Percentiles rank a stretch among this genome's conserved stretches.
Evolutionary conservation across 2,113 vertebrate species (phyloP).

Genomic region (Vanacampus margaritifer): DNA sequence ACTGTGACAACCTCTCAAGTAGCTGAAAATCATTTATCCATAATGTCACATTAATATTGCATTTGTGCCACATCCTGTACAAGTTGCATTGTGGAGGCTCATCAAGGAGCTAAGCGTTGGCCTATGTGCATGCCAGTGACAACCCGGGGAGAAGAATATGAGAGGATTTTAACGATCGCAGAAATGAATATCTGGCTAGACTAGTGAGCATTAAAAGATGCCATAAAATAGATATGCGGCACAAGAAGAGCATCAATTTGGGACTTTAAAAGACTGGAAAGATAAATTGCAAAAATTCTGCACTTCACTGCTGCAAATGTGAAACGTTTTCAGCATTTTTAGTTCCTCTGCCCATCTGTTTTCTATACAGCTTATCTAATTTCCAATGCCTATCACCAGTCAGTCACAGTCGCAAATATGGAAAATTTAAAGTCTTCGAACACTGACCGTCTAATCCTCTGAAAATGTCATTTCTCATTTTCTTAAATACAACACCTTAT

Average conservation of each 20-base stretch:
- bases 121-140: neutral
- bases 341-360: too few relatives aligned
- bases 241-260: neutral
- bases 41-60: neutral
- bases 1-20: neutral
- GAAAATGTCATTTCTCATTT: neutral
- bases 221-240: neutral
- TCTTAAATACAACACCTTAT: neutral
- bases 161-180: neutral
- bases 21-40: neutral
- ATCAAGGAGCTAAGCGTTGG: neutral
- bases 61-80: slow-evolving; percentile 9
- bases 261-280: neutral
- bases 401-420: too few relatives aligned
- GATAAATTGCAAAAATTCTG: neutral
- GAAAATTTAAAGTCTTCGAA: too few relatives aligned
- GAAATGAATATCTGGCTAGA: neutral
- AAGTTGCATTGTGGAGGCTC: neutral
- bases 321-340: neutral
- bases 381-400: too few relatives aligned
- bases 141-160: neutral
- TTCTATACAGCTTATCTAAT: too few relatives aligned
- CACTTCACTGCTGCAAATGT: too few relatives aligned
- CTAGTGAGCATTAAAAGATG: neutral
- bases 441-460: too few relatives aligned